Percentiles rank a stretch among this genome's conserved stretches.
These are phyloP conservation scores for Brevipalpus yothersi DNA, from an alignment of 1,140 invertebrate genomes.

Conservation along the genomic window DNA sequence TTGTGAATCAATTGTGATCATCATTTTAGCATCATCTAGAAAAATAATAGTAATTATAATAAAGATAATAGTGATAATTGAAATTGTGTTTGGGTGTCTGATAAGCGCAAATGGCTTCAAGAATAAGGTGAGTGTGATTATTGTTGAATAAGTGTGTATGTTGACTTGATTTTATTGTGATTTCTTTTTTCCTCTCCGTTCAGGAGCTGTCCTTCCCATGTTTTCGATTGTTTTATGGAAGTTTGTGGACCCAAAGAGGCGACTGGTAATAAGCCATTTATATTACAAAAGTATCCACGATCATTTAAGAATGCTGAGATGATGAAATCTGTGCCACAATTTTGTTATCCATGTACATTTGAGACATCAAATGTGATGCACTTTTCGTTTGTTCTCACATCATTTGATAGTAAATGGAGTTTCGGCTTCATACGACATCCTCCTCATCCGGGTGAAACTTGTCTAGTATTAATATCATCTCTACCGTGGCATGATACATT, in stretches of 20 bases:
- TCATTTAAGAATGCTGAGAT: conserved; percentile 41
- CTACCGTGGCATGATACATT: conserved; percentile 88
- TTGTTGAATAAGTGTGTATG: too few species aligned
- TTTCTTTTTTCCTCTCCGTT: too few species aligned
- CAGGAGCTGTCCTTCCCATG: not conserved
- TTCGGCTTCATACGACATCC: conserved; percentile 86
- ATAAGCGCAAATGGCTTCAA: too few species aligned
- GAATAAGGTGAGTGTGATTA: too few species aligned
- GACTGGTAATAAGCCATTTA: conserved; percentile 27
- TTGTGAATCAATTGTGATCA: too few species aligned
- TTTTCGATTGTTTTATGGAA: conserved; percentile 2
- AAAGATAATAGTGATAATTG: too few species aligned
- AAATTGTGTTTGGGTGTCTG: too few species aligned
- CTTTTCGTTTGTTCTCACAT: conserved; percentile 80
- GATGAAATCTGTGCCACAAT: conserved; percentile 50
- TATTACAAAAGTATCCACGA: conserved; percentile 48
- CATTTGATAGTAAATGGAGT: conserved; percentile 75
- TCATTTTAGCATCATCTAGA: too few species aligned
- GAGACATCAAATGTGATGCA: conserved; percentile 47
- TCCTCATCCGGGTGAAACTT: conserved; percentile 32
- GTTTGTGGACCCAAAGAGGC: not conserved
- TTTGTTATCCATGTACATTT: conserved; percentile 56
- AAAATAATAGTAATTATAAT: too few species aligned
- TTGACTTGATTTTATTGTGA: too few species aligned
- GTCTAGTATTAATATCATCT: conserved; percentile 22